A percentile compares a stretch with the other conserved stretches of the same genome.
Evolutionary conservation across 2,797 vertebrate genomes (phyloP).

Genomic region (Fistularia tabacaria): DNA sequence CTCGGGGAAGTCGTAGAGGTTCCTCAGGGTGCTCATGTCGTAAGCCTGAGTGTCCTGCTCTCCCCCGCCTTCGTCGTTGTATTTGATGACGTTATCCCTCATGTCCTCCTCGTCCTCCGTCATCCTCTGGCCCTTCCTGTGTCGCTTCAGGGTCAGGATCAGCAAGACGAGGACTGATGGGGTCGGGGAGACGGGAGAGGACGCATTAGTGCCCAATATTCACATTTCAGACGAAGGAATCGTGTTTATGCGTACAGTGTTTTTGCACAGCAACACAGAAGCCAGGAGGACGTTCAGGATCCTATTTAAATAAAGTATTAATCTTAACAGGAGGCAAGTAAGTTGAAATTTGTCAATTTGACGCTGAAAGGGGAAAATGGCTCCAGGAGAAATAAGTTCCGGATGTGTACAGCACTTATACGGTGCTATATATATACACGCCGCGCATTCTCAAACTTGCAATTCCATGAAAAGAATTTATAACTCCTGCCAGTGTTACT

Average conservation of each 20-base stretch:
- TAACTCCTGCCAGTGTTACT: conserved; percentile 29
- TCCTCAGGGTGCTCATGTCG: conserved; percentile 96
- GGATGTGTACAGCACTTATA: conserved; percentile 3
- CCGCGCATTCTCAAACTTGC: no score
- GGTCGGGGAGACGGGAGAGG: conserved; percentile 17
- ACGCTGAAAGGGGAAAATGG: no score
- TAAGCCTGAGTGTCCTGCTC: conserved; percentile 99
- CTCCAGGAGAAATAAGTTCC: conserved; percentile 1
- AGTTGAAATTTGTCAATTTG: no score
- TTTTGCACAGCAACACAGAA: no score
- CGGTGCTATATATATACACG: no score
- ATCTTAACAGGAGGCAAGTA: no score
- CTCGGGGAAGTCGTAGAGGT: conserved; percentile 95
- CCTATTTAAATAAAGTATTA: no score
- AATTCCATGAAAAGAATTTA: conserved; percentile 14
- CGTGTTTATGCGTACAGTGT: no score
- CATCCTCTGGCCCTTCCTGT: conserved; percentile 91
- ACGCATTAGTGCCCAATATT: neutral
- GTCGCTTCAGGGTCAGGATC: conserved; percentile 92
- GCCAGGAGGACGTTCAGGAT: no score
- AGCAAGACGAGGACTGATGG: conserved; percentile 89
- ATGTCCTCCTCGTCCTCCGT: conserved; percentile 97
- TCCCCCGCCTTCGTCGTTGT: conserved; percentile 97
- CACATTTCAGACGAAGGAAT: no score
- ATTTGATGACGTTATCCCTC: conserved; percentile 99